A percentile compares a stretch with the other conserved stretches of the same genome.
These are phyloP conservation scores for Acropternis orthonyx DNA, from an alignment of 2,797 vertebrate species.

Conservation along the genomic window DNA sequence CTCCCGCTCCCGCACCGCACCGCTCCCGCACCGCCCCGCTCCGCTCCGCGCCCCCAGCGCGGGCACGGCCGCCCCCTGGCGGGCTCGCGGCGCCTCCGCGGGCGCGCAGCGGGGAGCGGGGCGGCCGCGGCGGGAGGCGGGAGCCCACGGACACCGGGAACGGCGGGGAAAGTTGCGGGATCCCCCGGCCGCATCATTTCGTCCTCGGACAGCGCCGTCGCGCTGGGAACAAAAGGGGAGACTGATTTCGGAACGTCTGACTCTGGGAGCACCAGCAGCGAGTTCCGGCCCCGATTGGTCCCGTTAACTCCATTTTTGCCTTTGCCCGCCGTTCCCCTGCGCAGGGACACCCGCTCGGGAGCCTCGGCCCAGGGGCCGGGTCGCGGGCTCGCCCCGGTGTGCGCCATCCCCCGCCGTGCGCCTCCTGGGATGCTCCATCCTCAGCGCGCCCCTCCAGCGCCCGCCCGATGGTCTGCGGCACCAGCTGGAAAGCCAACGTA, in stretches of 20 bases:
- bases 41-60: background rate
- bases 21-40: background rate
- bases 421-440: background rate
- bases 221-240: background rate
- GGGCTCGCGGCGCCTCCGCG: background rate
- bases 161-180: background rate
- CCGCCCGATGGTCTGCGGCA: background rate
- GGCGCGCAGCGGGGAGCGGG: background rate
- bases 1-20: too few species aligned
- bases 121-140: background rate
- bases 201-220: background rate
- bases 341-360: background rate
- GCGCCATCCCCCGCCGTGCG: background rate
- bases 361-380: background rate
- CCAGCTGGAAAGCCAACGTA: background rate
- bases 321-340: background rate
- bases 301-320: fast-evolving
- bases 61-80: background rate
- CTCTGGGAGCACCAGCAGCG: background rate
- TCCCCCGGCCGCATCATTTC: background rate
- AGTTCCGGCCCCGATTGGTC: background rate
- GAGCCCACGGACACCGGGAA: background rate
- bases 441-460: background rate
- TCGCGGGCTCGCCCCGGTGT: background rate
- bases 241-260: fast-evolving